A percentile compares a stretch with the other conserved stretches of the same genome.
Evolutionary conservation across 2,888 invertebrate species (phyloP).

Genomic region (Drepanosiphum platanoidis): DNA sequence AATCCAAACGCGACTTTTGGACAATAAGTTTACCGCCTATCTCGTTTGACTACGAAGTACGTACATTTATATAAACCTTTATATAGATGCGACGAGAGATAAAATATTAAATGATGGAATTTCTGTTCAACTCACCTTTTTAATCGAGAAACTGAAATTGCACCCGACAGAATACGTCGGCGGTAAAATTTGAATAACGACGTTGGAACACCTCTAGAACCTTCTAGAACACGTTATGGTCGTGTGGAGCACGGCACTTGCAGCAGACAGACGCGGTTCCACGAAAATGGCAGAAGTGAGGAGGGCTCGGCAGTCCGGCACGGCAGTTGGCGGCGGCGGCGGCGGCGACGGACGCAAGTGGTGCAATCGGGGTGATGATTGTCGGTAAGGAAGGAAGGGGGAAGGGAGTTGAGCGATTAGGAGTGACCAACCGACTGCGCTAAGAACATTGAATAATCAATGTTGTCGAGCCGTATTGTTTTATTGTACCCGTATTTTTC

Average conservation of each 20-base stretch:
- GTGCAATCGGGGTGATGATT: neutral
- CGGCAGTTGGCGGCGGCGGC: neutral
- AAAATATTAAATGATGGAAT: too few species aligned
- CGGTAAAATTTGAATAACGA: neutral
- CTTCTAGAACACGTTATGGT: conserved; percentile 37
- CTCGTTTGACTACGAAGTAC: too few species aligned
- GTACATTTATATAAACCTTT: too few species aligned
- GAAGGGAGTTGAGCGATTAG: too few species aligned
- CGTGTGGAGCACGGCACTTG: neutral
- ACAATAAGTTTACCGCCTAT: too few species aligned
- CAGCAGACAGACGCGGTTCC: neutral
- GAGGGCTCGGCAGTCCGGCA: neutral
- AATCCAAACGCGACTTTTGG: too few species aligned
- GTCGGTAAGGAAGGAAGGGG: neutral
- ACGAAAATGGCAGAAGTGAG: conserved; percentile 3
- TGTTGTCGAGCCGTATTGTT: too few species aligned
- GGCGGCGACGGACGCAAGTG: conserved; percentile 15
- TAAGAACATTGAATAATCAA: too few species aligned
- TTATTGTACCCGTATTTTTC: too few species aligned
- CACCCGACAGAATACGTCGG: too few species aligned
- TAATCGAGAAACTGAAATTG: neutral
- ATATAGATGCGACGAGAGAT: too few species aligned
- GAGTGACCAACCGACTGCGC: conserved; percentile 17
- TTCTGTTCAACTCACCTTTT: too few species aligned
- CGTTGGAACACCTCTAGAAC: neutral